A percentile compares a stretch with the other conserved stretches of the same genome.
Evolutionary conservation across 2,888 invertebrate genomes (phyloP).

Genomic region (Pachydiplax longipennis): DNA sequence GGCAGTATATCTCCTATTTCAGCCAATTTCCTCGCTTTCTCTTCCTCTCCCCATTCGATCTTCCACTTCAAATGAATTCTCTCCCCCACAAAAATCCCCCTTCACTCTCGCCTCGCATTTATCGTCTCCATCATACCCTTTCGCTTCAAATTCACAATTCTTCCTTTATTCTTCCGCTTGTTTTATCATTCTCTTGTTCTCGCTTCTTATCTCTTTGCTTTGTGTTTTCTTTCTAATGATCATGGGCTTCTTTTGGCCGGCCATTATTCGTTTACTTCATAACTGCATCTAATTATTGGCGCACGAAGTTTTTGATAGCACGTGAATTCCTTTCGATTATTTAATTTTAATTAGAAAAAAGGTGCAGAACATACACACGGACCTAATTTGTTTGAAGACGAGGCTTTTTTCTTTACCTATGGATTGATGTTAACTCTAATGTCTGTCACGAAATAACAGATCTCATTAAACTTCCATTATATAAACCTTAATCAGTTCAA

Average conservation of each 20-base stretch:
- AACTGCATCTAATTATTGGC: neutral
- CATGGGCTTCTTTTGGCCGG: neutral
- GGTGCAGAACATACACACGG: too few species aligned
- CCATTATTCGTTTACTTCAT: neutral
- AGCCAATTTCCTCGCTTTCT: constrained; percentile 38
- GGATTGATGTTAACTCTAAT: too few species aligned
- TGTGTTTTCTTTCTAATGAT: neutral
- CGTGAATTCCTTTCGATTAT: neutral
- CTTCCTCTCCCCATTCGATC: neutral
- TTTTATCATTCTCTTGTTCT: neutral
- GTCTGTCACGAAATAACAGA: too few species aligned
- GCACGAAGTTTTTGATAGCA: neutral
- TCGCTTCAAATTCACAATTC: constrained; percentile 33
- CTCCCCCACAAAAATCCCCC: neutral
- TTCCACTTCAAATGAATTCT: neutral
- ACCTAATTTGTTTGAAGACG: too few species aligned
- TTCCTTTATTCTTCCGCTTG: constrained; percentile 38
- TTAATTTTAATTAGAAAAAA: too few species aligned
- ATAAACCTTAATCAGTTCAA: too few species aligned
- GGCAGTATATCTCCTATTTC: constrained; percentile 34
- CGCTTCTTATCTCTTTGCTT: neutral
- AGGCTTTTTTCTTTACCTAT: too few species aligned
- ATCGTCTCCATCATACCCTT: neutral
- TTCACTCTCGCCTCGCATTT: neutral
- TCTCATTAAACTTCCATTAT: too few species aligned